phyloP scores from a whole-genome alignment of 2,888 invertebrate species.

The Bimastos eiseni region DNA sequence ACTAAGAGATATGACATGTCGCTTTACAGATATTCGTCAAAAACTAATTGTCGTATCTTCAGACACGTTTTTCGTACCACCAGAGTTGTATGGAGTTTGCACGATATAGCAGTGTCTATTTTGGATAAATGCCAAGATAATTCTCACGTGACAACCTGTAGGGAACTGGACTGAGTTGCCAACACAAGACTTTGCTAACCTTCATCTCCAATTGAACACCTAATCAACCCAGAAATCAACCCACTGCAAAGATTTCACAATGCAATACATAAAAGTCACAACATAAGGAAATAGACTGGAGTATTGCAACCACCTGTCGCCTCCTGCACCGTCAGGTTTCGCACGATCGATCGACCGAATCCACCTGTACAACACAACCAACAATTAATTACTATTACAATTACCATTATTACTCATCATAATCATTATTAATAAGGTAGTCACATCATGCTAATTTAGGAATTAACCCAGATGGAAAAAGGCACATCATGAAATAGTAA shows the following conservation, averaged over 20 bases:
- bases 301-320: not conserved
- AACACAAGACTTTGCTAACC: not conserved
- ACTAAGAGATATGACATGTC: no score
- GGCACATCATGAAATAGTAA: no score
- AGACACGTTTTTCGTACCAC: no score
- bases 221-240: no score
- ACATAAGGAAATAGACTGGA: not conserved
- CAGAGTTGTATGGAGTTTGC: no score
- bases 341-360: conserved; percentile 25
- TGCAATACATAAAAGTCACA: not conserved
- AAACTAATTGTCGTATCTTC: no score
- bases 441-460: no score
- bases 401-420: not conserved
- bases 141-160: no score
- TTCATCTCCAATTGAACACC: not conserved
- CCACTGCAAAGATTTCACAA: not conserved
- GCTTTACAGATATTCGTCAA: no score
- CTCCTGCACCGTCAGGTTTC: conserved; percentile 32
- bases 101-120: no score
- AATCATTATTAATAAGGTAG: not conserved
- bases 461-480: no score
- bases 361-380: not conserved
- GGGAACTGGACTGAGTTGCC: not conserved
- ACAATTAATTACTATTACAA: not conserved
- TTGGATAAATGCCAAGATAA: no score